These are phyloP conservation scores for Tangara arthus DNA, from an alignment of 2,797 vertebrate species.

Conservation along the genomic window DNA sequence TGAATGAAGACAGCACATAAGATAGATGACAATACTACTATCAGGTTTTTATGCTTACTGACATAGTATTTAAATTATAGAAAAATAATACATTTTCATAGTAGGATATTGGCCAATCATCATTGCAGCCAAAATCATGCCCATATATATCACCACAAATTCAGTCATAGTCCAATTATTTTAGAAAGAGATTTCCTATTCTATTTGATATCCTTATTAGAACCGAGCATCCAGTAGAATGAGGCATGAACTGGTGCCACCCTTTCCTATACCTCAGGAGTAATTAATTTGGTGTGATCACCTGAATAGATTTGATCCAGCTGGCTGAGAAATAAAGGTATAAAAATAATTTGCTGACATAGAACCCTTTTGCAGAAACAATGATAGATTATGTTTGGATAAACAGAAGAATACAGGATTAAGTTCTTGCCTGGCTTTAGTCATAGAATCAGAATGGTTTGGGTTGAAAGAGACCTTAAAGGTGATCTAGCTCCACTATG, in stretches of 20 bases:
- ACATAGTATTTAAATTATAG: neutral
- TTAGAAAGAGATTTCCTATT: neutral
- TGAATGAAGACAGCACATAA: neutral
- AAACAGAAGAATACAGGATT: neutral
- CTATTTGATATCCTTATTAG: neutral
- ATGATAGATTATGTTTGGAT: neutral
- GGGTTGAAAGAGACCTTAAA: neutral
- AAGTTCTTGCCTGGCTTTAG: neutral
- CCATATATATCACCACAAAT: neutral
- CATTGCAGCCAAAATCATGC: neutral
- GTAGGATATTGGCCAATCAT: neutral
- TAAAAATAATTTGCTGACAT: neutral
- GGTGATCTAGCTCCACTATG: neutral
- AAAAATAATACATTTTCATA: neutral
- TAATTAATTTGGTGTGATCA: neutral
- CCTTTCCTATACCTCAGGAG: neutral
- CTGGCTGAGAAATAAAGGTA: neutral
- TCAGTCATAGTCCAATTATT: neutral
- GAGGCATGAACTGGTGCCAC: neutral
- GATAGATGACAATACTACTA: neutral
- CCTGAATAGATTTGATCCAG: neutral
- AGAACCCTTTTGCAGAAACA: neutral
- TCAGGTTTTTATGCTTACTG: neutral
- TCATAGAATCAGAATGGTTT: neutral
- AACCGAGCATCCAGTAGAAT: neutral